These are phyloP conservation scores for Dynastes grantii DNA, from an alignment of 2,888 invertebrate genomes.

Conservation along the genomic window DNA sequence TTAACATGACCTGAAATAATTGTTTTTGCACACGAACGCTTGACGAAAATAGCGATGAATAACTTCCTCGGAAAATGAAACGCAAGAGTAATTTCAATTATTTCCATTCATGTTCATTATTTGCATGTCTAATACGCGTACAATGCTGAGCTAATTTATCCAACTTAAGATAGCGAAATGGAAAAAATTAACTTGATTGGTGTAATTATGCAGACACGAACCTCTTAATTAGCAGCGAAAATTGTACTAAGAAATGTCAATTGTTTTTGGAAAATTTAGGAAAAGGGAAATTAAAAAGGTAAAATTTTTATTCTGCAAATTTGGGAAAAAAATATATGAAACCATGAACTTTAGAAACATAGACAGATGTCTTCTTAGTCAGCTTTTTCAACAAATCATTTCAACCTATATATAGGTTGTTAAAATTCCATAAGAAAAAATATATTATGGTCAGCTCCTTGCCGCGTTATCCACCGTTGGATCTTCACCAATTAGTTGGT, in stretches of 20 bases:
- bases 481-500: conserved; percentile 41
- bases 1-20: neutral
- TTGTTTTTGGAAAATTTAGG: conserved; percentile 3
- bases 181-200: conserved; percentile 9
- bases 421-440: conserved; percentile 39
- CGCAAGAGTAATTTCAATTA: neutral
- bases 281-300: too few species aligned
- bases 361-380: too few species aligned
- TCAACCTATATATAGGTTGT: conserved; percentile 21
- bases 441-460: conserved; percentile 26
- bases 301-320: too few species aligned
- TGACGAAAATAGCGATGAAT: neutral
- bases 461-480: conserved; percentile 22
- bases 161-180: neutral
- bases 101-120: neutral
- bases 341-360: neutral
- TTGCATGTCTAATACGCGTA: neutral
- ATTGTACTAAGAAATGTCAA: neutral
- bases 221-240: neutral
- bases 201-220: neutral
- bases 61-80: neutral
- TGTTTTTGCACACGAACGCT: neutral
- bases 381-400: conserved; percentile 20
- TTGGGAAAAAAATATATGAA: neutral
- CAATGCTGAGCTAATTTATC: neutral